phyloP scores from a whole-genome alignment of 2,888 invertebrate species.

The Nemoura dubitans region DNA sequence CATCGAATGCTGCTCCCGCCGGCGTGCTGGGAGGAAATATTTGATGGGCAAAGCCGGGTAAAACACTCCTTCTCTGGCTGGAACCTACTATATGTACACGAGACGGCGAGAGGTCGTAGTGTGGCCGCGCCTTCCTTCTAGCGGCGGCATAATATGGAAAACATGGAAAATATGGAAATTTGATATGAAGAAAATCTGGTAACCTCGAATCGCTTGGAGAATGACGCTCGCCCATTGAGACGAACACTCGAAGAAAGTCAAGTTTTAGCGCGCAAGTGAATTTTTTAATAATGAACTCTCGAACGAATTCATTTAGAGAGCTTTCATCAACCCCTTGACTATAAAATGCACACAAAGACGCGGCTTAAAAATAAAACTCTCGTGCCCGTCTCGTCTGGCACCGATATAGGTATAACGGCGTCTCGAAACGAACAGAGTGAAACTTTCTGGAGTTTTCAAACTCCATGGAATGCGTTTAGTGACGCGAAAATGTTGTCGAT shows the following conservation, averaged over 20 bases:
- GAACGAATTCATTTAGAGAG: constrained; percentile 8
- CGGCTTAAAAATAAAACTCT: not conserved
- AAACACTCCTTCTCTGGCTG: no score
- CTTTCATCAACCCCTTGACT: constrained; percentile 32
- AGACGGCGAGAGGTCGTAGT: not conserved
- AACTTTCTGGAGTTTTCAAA: not conserved
- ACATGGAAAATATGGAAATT: not conserved
- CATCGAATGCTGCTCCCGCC: no score
- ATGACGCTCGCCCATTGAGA: not conserved
- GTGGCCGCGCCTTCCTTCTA: not conserved
- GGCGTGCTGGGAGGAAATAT: no score
- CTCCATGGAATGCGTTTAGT: not conserved
- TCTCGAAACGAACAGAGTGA: not conserved
- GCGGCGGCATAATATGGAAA: not conserved
- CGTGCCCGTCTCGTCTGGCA: not conserved
- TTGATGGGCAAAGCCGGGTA: no score
- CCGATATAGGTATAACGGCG: not conserved
- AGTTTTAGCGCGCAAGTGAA: constrained; percentile 14
- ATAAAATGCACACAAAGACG: constrained; percentile 32
- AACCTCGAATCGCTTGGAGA: not conserved
- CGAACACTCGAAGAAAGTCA: not conserved
- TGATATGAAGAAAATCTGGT: not conserved
- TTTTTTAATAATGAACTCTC: constrained; percentile 30
- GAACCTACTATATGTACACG: not conserved
- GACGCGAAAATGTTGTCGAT: not conserved